These are phyloP conservation scores for Romanogobio albipinnatus DNA, from an alignment of 2,113 vertebrate species.

Conservation along the genomic window DNA sequence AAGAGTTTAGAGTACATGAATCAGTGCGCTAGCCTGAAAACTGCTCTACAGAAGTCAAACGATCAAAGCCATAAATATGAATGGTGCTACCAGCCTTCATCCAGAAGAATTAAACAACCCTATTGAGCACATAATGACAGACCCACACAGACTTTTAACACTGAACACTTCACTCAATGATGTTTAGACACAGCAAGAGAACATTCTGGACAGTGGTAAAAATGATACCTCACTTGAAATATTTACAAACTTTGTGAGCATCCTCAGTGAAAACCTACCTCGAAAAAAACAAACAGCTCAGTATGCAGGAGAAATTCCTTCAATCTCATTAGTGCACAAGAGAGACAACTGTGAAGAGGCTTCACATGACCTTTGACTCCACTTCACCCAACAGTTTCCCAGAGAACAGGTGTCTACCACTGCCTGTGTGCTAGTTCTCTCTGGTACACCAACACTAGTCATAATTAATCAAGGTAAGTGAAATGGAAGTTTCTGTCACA, in stretches of 20 bases:
- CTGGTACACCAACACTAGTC: not conserved
- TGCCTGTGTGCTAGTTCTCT: not conserved
- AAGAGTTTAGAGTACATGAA: not conserved
- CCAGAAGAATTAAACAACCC: not conserved
- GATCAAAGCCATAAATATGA: not conserved
- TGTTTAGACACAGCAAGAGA: not conserved
- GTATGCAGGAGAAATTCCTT: not conserved
- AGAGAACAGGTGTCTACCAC: not conserved
- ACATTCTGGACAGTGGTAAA: not conserved
- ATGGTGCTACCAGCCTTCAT: not conserved
- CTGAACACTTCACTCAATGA: not conserved
- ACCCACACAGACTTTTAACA: not conserved
- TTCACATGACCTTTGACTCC: not conserved
- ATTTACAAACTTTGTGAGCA: not conserved
- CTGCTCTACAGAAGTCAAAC: not conserved
- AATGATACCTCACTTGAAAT: not conserved
- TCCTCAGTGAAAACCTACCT: not conserved
- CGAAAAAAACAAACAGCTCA: too few species aligned
- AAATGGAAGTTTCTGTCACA: too few species aligned
- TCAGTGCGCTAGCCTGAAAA: not conserved
- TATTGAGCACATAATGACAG: not conserved
- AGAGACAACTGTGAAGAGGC: not conserved
- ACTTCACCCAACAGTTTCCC: not conserved
- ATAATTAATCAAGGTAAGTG: too few species aligned
- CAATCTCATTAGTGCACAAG: not conserved